Percentiles rank a stretch among this genome's conserved stretches.
phyloP scores from a whole-genome alignment of 2,888 invertebrate genomes.

The Drosophila nr. perissopoda region DNA sequence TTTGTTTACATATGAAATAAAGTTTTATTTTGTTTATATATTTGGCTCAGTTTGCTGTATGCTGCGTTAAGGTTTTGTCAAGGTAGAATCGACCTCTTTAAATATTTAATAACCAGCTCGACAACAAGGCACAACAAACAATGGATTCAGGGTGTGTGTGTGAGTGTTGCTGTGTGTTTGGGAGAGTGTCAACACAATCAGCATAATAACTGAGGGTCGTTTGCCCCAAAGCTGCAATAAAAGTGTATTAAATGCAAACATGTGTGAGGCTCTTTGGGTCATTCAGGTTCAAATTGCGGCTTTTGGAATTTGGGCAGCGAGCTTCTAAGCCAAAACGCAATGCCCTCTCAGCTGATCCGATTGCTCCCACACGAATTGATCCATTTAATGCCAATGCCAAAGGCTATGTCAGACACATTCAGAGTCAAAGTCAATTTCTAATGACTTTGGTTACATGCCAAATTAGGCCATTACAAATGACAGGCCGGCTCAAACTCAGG shows the following conservation, averaged over 20 bases:
- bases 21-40: conserved; percentile 49
- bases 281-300: conserved; percentile 10
- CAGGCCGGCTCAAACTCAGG: conserved; percentile 27
- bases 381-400: conserved; percentile 44
- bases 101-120: conserved; percentile 54
- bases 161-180: conserved; percentile 15
- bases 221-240: conserved; percentile 56
- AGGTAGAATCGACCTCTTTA: conserved; percentile 48
- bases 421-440: conserved; percentile 58
- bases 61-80: conserved; percentile 17
- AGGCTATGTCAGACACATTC: conserved; percentile 25
- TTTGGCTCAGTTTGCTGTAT: neutral
- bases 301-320: conserved; percentile 9
- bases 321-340: conserved; percentile 20
- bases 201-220: conserved; percentile 67
- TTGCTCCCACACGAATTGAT: conserved; percentile 48
- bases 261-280: conserved; percentile 51
- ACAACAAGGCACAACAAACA: conserved; percentile 36
- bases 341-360: conserved; percentile 22
- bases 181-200: conserved; percentile 72
- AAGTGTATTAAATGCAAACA: conserved; percentile 77
- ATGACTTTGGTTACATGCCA: conserved; percentile 68
- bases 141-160: conserved; percentile 2
- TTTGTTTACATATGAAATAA: conserved; percentile 4
- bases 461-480: conserved; percentile 67